phyloP scores from a whole-genome alignment of 2,888 invertebrate genomes.

The Chloroclysta siterata region DNA sequence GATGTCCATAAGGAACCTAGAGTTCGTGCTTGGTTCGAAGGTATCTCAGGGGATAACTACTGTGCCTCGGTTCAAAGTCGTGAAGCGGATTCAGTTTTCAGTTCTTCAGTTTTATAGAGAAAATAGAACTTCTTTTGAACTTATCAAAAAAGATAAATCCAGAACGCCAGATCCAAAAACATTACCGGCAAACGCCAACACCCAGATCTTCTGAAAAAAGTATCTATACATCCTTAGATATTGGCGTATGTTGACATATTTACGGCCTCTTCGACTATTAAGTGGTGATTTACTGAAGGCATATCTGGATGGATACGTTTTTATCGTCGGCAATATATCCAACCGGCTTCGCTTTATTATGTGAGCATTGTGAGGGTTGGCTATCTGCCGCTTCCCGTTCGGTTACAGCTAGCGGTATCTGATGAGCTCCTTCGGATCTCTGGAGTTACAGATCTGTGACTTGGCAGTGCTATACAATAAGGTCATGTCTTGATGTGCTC shows the following conservation, averaged over 20 bases:
- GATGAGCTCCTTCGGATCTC: conserved; percentile 31
- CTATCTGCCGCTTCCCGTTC: conserved; percentile 36
- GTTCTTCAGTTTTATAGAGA: no score
- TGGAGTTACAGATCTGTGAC: not conserved
- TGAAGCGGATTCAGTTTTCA: no score
- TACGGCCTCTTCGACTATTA: conserved; percentile 81
- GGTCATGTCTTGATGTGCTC: no score
- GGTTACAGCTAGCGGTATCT: conserved; percentile 32
- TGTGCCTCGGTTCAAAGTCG: no score
- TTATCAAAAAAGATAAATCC: not conserved
- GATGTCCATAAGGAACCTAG: no score
- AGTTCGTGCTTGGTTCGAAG: no score
- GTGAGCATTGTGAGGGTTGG: conserved; percentile 60
- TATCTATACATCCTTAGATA: conserved; percentile 78
- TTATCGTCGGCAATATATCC: conserved; percentile 82
- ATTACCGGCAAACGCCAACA: conserved; percentile 25
- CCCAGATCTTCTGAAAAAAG: conserved; percentile 53
- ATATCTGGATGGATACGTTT: conserved; percentile 84
- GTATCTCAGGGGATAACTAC: no score
- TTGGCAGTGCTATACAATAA: no score
- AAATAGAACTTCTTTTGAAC: no score
- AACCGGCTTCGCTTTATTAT: conserved; percentile 74
- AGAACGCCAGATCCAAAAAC: conserved; percentile 8
- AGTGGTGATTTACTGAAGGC: conserved; percentile 82
- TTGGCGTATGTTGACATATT: conserved; percentile 83